A percentile compares a stretch with the other conserved stretches of the same genome.
Conservation (phyloP, 1,140 invertebrate species). For the Zaprionus gabonicus region DNA sequence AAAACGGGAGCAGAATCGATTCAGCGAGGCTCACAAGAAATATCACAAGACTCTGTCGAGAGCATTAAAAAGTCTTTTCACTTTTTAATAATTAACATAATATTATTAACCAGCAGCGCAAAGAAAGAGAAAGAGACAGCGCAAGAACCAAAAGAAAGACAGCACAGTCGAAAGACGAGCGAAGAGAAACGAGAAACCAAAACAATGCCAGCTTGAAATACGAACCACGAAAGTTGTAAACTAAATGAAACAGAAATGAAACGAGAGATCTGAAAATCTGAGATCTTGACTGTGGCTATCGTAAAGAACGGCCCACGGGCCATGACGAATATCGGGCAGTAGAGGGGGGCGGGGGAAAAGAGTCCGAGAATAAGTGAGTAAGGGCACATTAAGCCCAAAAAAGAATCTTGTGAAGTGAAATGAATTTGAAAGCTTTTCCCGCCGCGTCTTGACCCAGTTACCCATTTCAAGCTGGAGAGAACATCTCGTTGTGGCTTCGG, state of each 20-base stretch:
- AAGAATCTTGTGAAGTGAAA: conserved; percentile 77
- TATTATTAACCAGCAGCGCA: conserved; percentile 70
- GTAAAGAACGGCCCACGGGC: conserved; percentile 61
- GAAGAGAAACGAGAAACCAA: conserved; percentile 22
- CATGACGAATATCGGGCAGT: neutral
- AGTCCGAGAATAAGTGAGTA: conserved; percentile 13
- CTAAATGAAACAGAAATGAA: conserved; percentile 49
- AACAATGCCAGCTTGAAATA: conserved; percentile 67
- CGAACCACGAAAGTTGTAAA: conserved; percentile 75
- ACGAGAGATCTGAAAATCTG: conserved; percentile 37
- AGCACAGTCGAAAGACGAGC: neutral
- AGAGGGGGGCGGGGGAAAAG: conserved; percentile 22
- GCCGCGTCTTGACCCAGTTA: conserved; percentile 70
- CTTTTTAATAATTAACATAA: conserved; percentile 84
- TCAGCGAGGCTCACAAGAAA: neutral
- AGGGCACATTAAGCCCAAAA: conserved; percentile 57
- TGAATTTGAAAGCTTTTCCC: conserved; percentile 76
- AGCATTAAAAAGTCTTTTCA: conserved; percentile 68
- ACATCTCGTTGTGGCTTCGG: conserved; percentile 16
- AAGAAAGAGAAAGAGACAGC: conserved; percentile 42
- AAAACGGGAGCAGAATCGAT: conserved; percentile 12
- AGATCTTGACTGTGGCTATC: conserved; percentile 64
- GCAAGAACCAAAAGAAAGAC: conserved; percentile 12
- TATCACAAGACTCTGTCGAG: conserved; percentile 21
- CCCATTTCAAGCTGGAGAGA: conserved; percentile 68